Percentiles rank a stretch among this genome's conserved stretches.
Evolutionary conservation across 2,888 invertebrate species (phyloP).

Genomic region (Tinea semifulvella): DNA sequence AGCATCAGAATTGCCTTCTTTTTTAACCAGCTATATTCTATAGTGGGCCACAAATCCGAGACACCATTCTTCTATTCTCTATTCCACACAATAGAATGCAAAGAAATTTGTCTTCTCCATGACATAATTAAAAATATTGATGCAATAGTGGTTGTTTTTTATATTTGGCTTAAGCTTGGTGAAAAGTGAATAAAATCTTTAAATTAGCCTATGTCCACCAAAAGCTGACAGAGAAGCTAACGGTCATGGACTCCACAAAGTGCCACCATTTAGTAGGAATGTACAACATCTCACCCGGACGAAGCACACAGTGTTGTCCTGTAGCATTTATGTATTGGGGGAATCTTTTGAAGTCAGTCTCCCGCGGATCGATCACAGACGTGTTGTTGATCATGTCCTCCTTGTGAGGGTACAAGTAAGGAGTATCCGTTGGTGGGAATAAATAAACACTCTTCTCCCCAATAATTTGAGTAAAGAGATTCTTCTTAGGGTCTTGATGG

Average conservation of each 20-base stretch:
- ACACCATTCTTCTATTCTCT: too few species aligned
- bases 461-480: constrained; percentile 89
- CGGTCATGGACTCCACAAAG: constrained; percentile 86
- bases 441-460: constrained; percentile 91
- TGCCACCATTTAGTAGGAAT: constrained; percentile 99
- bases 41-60: too few species aligned
- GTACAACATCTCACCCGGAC: constrained; percentile 89
- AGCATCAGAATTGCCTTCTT: too few species aligned
- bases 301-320: constrained; percentile 74
- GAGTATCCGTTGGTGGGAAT: constrained; percentile 76
- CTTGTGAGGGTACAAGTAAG: constrained; percentile 82
- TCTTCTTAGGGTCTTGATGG: constrained; percentile 94
- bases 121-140: too few species aligned
- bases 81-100: too few species aligned
- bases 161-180: too few species aligned
- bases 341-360: constrained; percentile 75
- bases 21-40: too few species aligned
- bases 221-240: constrained; percentile 96
- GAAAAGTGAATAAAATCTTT: not conserved
- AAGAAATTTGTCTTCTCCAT: too few species aligned
- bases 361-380: constrained; percentile 86
- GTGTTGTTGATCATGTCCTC: constrained; percentile 86
- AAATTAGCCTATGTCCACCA: constrained; percentile 90
- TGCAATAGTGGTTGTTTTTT: too few species aligned
- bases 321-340: constrained; percentile 74